These are phyloP conservation scores for Ariopsis seemanni DNA, from an alignment of 2,113 vertebrate species.

Conservation along the genomic window DNA sequence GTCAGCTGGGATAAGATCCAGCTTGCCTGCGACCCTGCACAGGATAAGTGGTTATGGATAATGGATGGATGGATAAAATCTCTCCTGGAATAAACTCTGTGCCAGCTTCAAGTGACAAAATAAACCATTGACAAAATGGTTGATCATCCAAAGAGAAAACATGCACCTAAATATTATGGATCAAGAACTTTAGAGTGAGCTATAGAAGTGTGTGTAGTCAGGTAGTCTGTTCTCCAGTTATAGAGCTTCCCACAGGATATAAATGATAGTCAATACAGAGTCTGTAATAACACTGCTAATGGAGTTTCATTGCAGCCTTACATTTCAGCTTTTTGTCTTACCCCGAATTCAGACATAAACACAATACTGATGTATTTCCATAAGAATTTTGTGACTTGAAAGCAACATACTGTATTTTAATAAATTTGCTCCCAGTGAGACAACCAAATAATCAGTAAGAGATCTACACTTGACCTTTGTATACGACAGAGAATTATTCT, in stretches of 20 bases:
- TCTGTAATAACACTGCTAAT: constrained; percentile 42
- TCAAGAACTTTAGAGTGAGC: neutral
- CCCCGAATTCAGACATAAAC: neutral
- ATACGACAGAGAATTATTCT: neutral
- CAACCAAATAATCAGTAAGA: neutral
- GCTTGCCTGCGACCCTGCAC: too few species aligned
- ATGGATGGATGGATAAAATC: neutral
- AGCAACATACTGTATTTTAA: neutral
- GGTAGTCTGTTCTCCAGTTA: constrained; percentile 40
- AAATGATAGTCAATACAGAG: constrained; percentile 52
- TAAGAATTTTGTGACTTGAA: neutral
- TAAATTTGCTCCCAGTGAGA: neutral
- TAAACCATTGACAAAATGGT: neutral
- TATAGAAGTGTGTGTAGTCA: neutral
- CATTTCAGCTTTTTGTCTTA: neutral
- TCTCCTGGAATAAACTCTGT: neutral
- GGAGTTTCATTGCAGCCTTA: constrained; percentile 35
- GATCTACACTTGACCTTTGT: neutral
- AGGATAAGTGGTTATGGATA: too few species aligned
- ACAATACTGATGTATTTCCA: neutral
- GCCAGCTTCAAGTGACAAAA: neutral
- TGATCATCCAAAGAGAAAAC: neutral
- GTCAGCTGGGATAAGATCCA: too few species aligned
- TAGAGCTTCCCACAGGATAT: constrained; percentile 44
- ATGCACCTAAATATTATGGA: neutral